Percentiles rank a stretch among this genome's conserved stretches.
phyloP scores from a whole-genome alignment of 2,113 vertebrate species.

The Cyanoramphus novaezelandiae region DNA sequence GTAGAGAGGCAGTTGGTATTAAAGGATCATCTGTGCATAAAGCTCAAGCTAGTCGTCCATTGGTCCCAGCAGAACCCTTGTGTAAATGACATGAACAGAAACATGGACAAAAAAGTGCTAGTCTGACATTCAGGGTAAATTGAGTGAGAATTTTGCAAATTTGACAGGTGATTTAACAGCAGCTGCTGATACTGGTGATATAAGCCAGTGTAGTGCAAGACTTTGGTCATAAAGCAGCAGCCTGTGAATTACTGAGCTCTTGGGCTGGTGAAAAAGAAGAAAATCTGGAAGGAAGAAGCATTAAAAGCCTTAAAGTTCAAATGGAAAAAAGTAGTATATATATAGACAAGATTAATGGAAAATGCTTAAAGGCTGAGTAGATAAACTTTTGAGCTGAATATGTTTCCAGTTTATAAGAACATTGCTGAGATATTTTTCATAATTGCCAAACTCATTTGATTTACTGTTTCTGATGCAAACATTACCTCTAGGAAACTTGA shows the following conservation, averaged over 20 bases:
- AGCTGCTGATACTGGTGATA: neutral
- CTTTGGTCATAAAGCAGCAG: neutral
- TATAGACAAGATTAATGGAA: neutral
- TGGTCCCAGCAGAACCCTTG: neutral
- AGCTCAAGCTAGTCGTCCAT: neutral
- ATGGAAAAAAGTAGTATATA: neutral
- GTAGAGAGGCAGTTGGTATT: neutral
- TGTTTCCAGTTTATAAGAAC: neutral
- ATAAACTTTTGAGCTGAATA: neutral
- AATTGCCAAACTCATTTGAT: neutral
- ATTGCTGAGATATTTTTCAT: neutral
- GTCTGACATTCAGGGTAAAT: conserved; percentile 32
- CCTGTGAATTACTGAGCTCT: neutral
- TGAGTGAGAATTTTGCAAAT: conserved; percentile 42
- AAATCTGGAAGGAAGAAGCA: neutral
- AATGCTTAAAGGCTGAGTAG: neutral
- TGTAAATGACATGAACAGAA: conserved; percentile 21
- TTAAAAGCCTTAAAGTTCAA: neutral
- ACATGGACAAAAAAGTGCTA: neutral
- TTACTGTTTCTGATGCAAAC: neutral
- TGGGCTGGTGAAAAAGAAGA: neutral
- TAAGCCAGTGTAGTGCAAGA: neutral
- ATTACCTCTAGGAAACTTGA: neutral
- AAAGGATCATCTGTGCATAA: conserved; percentile 4
- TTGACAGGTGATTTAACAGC: conserved; percentile 58